Evolutionary conservation across 2,797 vertebrate genomes (phyloP).

Genomic region (Sebastes minor): DNA sequence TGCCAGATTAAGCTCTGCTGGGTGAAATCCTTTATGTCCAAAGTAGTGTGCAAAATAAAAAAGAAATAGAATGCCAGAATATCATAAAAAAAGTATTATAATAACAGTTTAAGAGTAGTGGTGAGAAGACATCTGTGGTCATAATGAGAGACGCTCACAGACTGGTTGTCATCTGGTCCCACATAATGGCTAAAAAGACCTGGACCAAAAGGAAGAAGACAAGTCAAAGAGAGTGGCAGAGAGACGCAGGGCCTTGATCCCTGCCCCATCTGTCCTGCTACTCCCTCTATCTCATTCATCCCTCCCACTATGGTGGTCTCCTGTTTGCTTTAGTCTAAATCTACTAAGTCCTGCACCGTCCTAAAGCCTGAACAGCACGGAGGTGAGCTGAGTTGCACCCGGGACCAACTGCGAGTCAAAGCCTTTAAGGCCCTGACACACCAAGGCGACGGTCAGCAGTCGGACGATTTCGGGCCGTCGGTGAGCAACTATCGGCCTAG

Average conservation of each 20-base stretch:
- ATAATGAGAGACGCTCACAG: slow-evolving; percentile 40
- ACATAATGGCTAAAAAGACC: slow-evolving; percentile 47
- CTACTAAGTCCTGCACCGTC: slow-evolving; percentile 47
- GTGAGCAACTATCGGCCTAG: rapidly evolving
- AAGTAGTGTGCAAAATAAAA: slow-evolving; percentile 10
- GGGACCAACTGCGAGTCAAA: slow-evolving; percentile 44
- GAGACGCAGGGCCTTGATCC: slow-evolving; percentile 72
- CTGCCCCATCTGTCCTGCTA: slow-evolving; percentile 75
- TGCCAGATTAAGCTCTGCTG: slow-evolving; percentile 51
- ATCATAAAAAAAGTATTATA: neutral
- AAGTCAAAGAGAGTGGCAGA: slow-evolving; percentile 50
- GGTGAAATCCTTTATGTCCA: slow-evolving; percentile 29
- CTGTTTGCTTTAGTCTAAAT: slow-evolving; percentile 63
- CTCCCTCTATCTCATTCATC: slow-evolving; percentile 64
- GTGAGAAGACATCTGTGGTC: slow-evolving; percentile 39
- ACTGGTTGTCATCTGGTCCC: slow-evolving; percentile 49
- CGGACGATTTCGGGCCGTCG: no score
- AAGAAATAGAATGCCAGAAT: neutral
- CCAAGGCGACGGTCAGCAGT: no score
- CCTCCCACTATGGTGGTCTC: slow-evolving; percentile 53
- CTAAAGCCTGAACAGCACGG: slow-evolving; percentile 63
- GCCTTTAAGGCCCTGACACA: neutral
- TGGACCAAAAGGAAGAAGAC: slow-evolving; percentile 47
- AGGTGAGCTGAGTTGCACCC: slow-evolving; percentile 55
- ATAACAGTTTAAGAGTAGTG: slow-evolving; percentile 6